Base-by-base conservation (phyloP, 2,888 invertebrate genomes). In the Isoperla grammatica region DNA sequence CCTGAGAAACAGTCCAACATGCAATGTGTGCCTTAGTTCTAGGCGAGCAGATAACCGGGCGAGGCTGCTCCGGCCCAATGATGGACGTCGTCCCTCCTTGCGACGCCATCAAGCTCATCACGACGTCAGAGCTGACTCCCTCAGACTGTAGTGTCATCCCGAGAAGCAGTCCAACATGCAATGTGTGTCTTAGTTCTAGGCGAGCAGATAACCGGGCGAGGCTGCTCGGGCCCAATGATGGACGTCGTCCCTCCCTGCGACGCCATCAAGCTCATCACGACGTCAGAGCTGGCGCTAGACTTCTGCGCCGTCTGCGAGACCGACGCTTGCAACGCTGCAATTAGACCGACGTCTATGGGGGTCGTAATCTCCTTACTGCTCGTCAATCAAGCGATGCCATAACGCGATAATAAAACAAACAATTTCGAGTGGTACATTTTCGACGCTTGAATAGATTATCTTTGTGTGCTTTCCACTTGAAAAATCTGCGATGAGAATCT, bases 231-330 rank as follows among this genome's bases (percentile, higher is more conserved):
- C 20, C 57, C 56, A 15, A 59, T 59, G 43, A 37, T 61, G 56
- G 61, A 62, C 35, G 55, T 53, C 20, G 61, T 61, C 59, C 57
- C 61, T 53, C 62, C 62, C 22, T 64, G 64, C 45, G 64, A 64
- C 48, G 58, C 64, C 13, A 49, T 64, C 43, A 64, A 64, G 50
- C 46, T 64, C 1, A 58, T 64, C 12, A 57, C 59, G n/a, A 61
- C 58, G 3, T 56, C 53, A 17, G 61, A 64, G 46, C 48, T 64
- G 42, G 42, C 46, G 29, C 59, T 63, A 13, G 57, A 64, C 43
- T 61, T 50, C 48, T 64, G 64, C 58, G 59, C 57, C 20, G 56
- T 64, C 19, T 64, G 64, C 53, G 46, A 60, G 56, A 35, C 43
- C 29, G 63, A 64, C 40, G 64, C 60, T 13, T 64, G 64, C 63